Base-by-base conservation (phyloP, 2,797 vertebrate genomes). In the Hapalemur alaotrensis region DNA sequence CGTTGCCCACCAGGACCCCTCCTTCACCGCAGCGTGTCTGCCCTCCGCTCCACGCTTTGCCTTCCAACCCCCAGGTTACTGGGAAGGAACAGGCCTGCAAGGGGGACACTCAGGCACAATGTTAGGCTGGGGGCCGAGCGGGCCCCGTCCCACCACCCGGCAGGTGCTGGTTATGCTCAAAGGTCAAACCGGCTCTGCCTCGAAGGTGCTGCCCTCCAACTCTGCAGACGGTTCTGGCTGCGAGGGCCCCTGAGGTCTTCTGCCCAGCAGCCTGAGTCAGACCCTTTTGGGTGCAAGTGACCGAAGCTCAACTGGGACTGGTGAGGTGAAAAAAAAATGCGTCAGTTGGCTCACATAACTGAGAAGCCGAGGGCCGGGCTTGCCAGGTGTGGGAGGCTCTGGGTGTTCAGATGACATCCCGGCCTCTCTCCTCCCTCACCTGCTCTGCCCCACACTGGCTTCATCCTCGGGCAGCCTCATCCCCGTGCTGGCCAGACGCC, bases 341-440 rank as follows among this genome's bases (percentile, higher is more conserved):
- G 23, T 22, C 28, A 3, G 52, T 17, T 57, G 35, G 82, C 23
- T 61, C 1, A 0, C 0, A 0, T 4, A 15, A 5, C 15, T 41
- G 70, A 30, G 82, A 52, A 63, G 8, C 22, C 2, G 15, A 12
- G 30, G 23, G 54, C 67, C 11, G 48, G 46, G 54, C 28, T 61
- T 48, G 25, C 23, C 3, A 15, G 41, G 3, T 35, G 32, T 0
- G n/a, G 57, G 30, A 18, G 72, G 65, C 57, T 38, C n/a, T 70
- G 18, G 18, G 41, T 1, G 0, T 73, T 73, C 4, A 18, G 46
- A n/a, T 17, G 43, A 38, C 35, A 12, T 38, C 52, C 32, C 0
- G 78, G 70, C 11, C 30, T 20, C 41, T 82, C 14, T 54, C 52
- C 43, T 22, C 1, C 25, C 28, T 52, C 10, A 2, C 5, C 65